Conservation (phyloP, 2,888 invertebrate species). For the Cancer borealis region DNA sequence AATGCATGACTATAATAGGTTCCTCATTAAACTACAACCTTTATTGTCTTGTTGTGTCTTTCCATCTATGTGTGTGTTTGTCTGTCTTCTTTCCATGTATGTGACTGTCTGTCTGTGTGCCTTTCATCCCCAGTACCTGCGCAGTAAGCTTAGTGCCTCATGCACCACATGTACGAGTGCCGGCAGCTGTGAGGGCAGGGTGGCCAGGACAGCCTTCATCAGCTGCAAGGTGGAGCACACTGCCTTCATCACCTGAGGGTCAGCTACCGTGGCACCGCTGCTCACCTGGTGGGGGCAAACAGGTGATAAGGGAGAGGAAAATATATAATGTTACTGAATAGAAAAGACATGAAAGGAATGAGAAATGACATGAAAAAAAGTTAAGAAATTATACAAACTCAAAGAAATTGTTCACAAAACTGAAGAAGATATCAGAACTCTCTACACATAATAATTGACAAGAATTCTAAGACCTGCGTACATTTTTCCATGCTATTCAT, state of each 20-base stretch:
- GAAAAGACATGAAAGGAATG: not conserved
- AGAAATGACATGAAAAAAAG: too few relatives aligned
- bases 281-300: slow-evolving; percentile 45
- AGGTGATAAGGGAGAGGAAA: not conserved
- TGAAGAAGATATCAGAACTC: not conserved
- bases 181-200: slow-evolving; percentile 62
- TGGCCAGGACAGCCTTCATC: slow-evolving; percentile 51
- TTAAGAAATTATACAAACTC: not conserved
- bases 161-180: slow-evolving; percentile 60
- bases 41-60: too few relatives aligned
- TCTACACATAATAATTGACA: not conserved
- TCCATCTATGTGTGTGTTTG: too few relatives aligned
- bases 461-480: too few relatives aligned
- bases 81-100: too few relatives aligned
- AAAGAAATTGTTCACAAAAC: not conserved
- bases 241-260: slow-evolving; percentile 52
- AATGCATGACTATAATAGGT: too few relatives aligned
- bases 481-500: too few relatives aligned
- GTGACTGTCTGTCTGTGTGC: not conserved
- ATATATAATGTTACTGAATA: not conserved
- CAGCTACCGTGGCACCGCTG: slow-evolving; percentile 55
- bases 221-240: slow-evolving; percentile 56
- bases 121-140: slow-evolving; percentile 35
- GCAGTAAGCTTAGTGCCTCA: slow-evolving; percentile 50
- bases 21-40: too few relatives aligned